phyloP scores from a whole-genome alignment of 2,888 invertebrate genomes.

The Alcis repandata region DNA sequence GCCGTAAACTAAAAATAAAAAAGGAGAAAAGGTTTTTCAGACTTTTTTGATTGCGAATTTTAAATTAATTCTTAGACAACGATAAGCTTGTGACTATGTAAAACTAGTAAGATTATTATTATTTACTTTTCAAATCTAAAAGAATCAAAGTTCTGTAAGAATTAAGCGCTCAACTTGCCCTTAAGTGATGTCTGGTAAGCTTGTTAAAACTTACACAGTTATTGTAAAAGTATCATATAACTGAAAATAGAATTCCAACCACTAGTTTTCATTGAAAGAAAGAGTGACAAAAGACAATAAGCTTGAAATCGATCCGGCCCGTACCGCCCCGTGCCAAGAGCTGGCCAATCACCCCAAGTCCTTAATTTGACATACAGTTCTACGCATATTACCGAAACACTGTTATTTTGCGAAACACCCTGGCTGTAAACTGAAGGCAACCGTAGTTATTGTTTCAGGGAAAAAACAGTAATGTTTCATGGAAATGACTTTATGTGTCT shows the following conservation, averaged over 20 bases:
- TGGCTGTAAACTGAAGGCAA: slow-evolving; percentile 1
- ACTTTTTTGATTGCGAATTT: no score
- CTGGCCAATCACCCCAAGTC: slow-evolving; percentile 78
- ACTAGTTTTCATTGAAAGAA: slow-evolving; percentile 56
- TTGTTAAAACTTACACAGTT: slow-evolving; percentile 21
- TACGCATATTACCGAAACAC: slow-evolving; percentile 44
- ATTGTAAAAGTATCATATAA: slow-evolving; percentile 16
- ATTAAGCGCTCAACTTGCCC: no score
- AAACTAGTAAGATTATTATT: no score
- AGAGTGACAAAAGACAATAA: slow-evolving; percentile 70
- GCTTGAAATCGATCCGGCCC: slow-evolving; percentile 71
- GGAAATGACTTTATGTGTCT: neutral
- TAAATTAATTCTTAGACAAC: no score
- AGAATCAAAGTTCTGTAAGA: no score
- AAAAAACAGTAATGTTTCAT: neutral
- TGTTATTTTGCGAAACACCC: slow-evolving; percentile 23
- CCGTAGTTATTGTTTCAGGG: neutral
- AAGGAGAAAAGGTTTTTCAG: no score
- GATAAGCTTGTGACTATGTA: no score
- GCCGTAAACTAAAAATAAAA: no score
- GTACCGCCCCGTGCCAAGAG: slow-evolving; percentile 70
- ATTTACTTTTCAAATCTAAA: no score
- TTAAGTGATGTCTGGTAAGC: slow-evolving; percentile 2
- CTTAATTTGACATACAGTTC: slow-evolving; percentile 56
- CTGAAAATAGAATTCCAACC: slow-evolving; percentile 46